Evolutionary conservation across 2,113 vertebrate genomes (phyloP).

Genomic region (Corythornis madagascariensis): DNA sequence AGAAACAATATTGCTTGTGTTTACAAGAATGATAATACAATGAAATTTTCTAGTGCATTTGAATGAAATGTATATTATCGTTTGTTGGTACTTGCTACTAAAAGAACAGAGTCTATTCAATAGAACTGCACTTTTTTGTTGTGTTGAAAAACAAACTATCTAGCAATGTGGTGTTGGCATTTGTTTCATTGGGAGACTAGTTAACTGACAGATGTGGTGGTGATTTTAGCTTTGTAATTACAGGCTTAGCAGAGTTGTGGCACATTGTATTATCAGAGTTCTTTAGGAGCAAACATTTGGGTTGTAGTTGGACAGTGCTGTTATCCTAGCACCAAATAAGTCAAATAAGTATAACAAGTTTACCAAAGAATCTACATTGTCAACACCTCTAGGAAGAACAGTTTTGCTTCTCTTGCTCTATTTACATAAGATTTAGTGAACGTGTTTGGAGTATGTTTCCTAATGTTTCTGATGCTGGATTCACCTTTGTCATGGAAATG

Average conservation of each 20-base stretch:
- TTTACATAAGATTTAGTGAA: not conserved
- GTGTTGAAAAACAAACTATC: conserved; percentile 11
- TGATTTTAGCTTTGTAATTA: not conserved
- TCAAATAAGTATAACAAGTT: not conserved
- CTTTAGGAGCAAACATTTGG: not conserved
- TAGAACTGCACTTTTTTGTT: not conserved
- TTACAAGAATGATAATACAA: conserved; percentile 27
- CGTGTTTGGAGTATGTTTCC: not conserved
- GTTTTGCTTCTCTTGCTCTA: not conserved
- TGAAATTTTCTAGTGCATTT: conserved; percentile 27
- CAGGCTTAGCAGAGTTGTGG: not conserved
- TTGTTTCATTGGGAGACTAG: not conserved
- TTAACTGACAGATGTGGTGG: not conserved
- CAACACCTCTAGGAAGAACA: not conserved
- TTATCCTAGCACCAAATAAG: not conserved
- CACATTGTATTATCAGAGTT: not conserved
- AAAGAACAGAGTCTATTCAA: conserved; percentile 5
- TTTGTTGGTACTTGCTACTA: conserved; percentile 13
- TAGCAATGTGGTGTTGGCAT: not conserved
- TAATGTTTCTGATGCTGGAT: not conserved
- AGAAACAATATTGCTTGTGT: conserved; percentile 9
- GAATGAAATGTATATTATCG: not conserved
- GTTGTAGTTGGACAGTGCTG: not conserved
- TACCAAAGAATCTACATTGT: not conserved
- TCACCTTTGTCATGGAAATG: conserved; percentile 54